Evolutionary conservation across 2,888 invertebrate genomes (phyloP), one percentile per base, ranked within the genome.

Genomic region (Lithophane socia): DNA sequence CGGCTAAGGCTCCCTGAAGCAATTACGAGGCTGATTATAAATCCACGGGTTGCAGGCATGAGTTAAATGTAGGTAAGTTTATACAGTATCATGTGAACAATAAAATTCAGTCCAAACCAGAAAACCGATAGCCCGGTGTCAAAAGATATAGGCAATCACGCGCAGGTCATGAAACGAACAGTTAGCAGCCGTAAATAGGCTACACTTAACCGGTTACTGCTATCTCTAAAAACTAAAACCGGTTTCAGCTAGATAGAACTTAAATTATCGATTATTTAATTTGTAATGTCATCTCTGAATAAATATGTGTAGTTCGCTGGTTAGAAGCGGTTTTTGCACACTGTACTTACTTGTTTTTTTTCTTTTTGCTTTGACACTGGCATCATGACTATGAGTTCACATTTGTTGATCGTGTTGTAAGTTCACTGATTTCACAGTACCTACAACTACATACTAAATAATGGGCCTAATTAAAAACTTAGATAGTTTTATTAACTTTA

Each of bases 241-340:
- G 71, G 85, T 84, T 29, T 56, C 47, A 2, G 4, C 68, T 65
- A 44, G 80, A 75, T 65, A 44, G 79, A 75, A n/a, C 42, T 18
- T 2, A 68, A 64, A 65, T 71, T 24, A 75, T 73, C 64, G 67
- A 56, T 80, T 60, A 70, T 72, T 73, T 76, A 60, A 64, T 69
- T 69, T 80, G 58, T 66, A 69, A 64, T 71, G 69, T 71, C 67
- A 79, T 68, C 47, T 47, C 24, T 49, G 29, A 58, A 42, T 21
- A 67, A 65, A 68, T 67, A 12, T 75, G 76, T 71, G n/a, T 47
- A 24, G 9, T 56, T 58, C 37, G 12, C 61, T 66, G 68, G 85
- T 73, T 47, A 42, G 12, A 71, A 73, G 68, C 66, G 69, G 85
- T 78, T 83, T 76, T 83, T 73, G 83, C 68, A 65, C 72, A 63